These are phyloP conservation scores for Cosmia pyralina DNA, from an alignment of 2,888 invertebrate genomes.

Conservation along the genomic window DNA sequence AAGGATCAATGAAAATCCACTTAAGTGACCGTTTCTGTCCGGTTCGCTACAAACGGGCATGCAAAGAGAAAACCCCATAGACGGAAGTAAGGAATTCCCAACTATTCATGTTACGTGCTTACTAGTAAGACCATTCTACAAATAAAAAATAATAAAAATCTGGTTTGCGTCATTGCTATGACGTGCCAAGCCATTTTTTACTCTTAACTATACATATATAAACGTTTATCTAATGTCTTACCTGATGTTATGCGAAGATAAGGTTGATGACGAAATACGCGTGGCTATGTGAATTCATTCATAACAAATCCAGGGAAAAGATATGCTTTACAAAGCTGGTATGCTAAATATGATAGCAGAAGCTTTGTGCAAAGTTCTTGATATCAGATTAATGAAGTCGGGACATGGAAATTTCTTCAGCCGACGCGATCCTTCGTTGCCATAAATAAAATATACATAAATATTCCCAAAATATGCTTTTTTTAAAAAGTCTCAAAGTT, in stretches of 20 bases:
- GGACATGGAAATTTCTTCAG: no score
- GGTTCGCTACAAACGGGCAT: constrained; percentile 24
- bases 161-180: constrained; percentile 38
- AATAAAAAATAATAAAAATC: constrained; percentile 16
- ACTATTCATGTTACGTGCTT: constrained; percentile 17
- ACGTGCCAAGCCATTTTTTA: constrained; percentile 20
- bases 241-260: constrained; percentile 23
- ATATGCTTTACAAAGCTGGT: neutral
- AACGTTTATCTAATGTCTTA: neutral
- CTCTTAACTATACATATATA: neutral
- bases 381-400: neutral
- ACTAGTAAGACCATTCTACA: constrained; percentile 3
- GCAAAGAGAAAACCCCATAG: constrained; percentile 57
- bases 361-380: neutral
- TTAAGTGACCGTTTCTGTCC: constrained; percentile 20
- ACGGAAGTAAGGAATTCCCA: constrained; percentile 65
- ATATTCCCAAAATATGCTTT: neutral
- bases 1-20: constrained; percentile 1
- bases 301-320: neutral
- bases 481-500: neutral
- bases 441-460: no score
- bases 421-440: neutral
- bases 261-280: neutral
- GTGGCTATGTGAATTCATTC: neutral
- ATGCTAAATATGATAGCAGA: neutral